Conservation (phyloP, 2,797 vertebrate species). For the Pipistrellus pygmaeus region DNA sequence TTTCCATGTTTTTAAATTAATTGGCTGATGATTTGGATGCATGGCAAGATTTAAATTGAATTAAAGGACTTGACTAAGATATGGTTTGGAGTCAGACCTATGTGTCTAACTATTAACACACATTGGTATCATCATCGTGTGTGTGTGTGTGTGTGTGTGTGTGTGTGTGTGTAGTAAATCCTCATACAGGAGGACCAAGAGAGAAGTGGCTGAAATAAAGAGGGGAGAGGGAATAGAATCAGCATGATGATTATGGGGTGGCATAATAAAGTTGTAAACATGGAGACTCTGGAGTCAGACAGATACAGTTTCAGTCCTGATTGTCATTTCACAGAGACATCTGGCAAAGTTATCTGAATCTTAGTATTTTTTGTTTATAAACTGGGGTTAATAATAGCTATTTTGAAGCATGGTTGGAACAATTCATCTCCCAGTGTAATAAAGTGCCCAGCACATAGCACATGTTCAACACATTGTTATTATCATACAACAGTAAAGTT, state of each 20-base stretch:
- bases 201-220: not conserved
- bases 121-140: not conserved
- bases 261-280: not conserved
- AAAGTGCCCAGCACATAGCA: not conserved
- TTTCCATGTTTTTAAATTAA: slow-evolving; percentile 45
- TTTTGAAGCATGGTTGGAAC: not conserved
- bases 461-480: not conserved
- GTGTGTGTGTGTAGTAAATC: not conserved
- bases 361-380: not conserved
- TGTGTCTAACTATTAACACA: not conserved
- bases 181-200: not conserved
- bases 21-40: not conserved
- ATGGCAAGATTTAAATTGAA: not conserved
- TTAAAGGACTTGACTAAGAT: not conserved
- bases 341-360: not conserved
- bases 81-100: not conserved
- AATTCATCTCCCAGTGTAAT: not conserved
- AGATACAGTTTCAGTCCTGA: not conserved
- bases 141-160: too few species aligned
- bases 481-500: not conserved
- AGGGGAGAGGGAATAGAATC: not conserved
- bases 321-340: not conserved
- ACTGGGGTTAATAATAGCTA: slow-evolving; percentile 9
- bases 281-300: not conserved
- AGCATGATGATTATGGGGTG: not conserved